These are phyloP conservation scores for Apodemia mormo DNA, from an alignment of 2,888 invertebrate genomes.

Conservation along the genomic window DNA sequence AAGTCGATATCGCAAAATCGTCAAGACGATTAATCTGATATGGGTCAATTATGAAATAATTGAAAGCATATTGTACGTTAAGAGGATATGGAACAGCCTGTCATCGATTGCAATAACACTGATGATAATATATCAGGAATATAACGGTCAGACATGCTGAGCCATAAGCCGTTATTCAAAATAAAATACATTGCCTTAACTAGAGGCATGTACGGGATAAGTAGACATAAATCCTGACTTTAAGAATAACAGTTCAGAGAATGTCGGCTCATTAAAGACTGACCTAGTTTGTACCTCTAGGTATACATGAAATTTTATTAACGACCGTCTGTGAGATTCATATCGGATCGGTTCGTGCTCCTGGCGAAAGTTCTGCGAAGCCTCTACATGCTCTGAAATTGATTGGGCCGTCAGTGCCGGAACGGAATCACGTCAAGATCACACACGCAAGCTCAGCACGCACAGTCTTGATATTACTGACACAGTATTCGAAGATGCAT, in stretches of 20 bases:
- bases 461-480: not conserved
- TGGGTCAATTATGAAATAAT: too few species aligned
- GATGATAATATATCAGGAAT: conserved; percentile 16
- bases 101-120: not conserved
- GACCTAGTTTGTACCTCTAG: conserved; percentile 34
- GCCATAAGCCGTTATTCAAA: conserved; percentile 14
- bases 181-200: conserved; percentile 11
- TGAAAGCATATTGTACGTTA: not conserved
- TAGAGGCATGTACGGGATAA: conserved; percentile 14
- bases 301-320: conserved; percentile 42
- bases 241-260: conserved; percentile 22
- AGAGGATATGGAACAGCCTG: not conserved
- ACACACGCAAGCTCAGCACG: conserved; percentile 29
- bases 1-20: too few species aligned
- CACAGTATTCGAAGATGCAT: conserved; percentile 13
- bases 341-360: conserved; percentile 61
- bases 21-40: too few species aligned
- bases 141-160: conserved; percentile 11
- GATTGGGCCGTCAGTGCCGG: conserved; percentile 66
- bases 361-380: conserved; percentile 74
- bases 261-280: conserved; percentile 25
- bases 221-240: conserved; percentile 16
- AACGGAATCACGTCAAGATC: conserved; percentile 52
- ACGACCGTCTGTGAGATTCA: conserved; percentile 51
- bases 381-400: conserved; percentile 66